phyloP scores from a whole-genome alignment of 2,888 invertebrate genomes.

The Meteorus cinctellus region DNA sequence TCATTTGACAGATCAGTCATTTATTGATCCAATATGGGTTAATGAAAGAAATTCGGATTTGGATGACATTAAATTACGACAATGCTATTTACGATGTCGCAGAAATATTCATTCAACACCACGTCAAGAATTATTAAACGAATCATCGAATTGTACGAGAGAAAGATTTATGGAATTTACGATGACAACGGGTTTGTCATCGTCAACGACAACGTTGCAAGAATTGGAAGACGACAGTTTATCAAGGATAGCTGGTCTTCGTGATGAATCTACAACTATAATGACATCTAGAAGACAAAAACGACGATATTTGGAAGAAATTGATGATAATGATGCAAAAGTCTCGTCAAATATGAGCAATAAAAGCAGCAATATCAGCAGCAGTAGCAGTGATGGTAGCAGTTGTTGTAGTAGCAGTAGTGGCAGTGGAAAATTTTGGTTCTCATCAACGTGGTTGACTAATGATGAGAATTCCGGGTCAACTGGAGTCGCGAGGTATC shows the following conservation, averaged over 20 bases:
- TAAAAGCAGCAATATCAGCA: slow-evolving; percentile 1
- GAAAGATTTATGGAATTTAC: neutral
- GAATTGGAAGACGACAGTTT: slow-evolving; percentile 18
- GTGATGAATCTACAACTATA: slow-evolving; percentile 17
- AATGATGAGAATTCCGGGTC: slow-evolving; percentile 29
- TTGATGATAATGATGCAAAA: slow-evolving; percentile 6
- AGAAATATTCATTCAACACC: slow-evolving; percentile 21
- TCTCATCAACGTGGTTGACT: slow-evolving; percentile 29
- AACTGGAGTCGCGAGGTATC: slow-evolving; percentile 39
- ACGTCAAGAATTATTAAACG: neutral
- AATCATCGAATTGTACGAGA: neutral
- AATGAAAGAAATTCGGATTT: slow-evolving; percentile 8
- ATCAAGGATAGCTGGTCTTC: slow-evolving; percentile 31
- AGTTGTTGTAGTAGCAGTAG: neutral
- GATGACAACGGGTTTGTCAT: neutral
- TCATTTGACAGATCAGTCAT: neutral
- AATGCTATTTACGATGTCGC: slow-evolving; percentile 35
- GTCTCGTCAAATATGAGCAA: neutral
- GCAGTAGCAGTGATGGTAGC: neutral
- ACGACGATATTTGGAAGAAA: neutral
- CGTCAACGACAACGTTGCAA: neutral
- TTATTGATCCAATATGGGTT: slow-evolving; percentile 8
- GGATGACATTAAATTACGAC: slow-evolving; percentile 16
- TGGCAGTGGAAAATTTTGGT: no score
- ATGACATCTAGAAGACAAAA: slow-evolving; percentile 10